phyloP scores from a whole-genome alignment of 2,113 vertebrate species.

The Hypanus sabinus region DNA sequence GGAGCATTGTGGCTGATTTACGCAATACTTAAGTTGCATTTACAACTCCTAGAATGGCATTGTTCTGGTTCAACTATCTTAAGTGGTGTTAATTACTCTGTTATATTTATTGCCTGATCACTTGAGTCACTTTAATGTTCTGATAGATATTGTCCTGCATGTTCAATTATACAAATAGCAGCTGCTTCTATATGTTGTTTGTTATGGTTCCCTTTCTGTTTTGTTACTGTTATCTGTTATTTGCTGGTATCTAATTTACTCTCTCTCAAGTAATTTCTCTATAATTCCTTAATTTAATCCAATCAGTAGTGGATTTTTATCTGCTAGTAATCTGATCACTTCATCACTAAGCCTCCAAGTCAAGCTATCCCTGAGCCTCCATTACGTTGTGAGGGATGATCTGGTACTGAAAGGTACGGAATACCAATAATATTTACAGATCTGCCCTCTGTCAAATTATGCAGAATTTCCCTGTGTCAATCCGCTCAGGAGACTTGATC shows the following conservation, averaged over 20 bases:
- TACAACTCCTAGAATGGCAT: not conserved
- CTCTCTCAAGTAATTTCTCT: not conserved
- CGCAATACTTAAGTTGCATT: no score
- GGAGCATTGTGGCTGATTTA: not conserved
- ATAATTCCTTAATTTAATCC: not conserved
- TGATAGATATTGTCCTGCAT: not conserved
- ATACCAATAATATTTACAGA: not conserved
- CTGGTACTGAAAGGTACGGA: not conserved
- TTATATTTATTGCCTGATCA: not conserved
- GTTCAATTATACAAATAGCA: not conserved
- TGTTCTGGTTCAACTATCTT: not conserved
- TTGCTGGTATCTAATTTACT: not conserved
- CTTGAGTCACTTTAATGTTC: not conserved
- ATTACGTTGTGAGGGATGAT: not conserved
- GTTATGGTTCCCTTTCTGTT: not conserved
- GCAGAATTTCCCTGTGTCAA: not conserved
- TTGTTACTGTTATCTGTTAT: not conserved
- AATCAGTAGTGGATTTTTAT: not conserved
- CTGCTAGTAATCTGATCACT: not conserved
- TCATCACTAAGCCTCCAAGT: not conserved
- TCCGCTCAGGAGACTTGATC: not conserved
- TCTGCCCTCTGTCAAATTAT: not conserved
- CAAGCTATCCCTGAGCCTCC: not conserved
- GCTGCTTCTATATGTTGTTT: not conserved
- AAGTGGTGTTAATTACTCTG: not conserved